A percentile compares a stretch with the other conserved stretches of the same genome.
Evolutionary conservation across 2,113 vertebrate genomes (phyloP).

Genomic region (Lethenteron reissneri): DNA sequence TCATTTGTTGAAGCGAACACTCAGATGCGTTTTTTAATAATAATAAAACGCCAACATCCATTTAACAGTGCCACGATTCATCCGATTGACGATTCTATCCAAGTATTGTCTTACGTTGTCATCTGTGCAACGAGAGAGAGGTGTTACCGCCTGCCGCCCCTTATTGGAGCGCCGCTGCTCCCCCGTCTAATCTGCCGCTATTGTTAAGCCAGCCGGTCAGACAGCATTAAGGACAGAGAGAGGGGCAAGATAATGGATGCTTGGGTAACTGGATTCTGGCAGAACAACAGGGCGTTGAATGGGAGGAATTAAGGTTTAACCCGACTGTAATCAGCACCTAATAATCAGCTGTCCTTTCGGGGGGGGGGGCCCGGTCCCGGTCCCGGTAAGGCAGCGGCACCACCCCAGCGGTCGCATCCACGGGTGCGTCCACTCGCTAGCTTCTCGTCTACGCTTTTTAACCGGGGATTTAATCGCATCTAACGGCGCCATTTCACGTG

Average conservation of each 20-base stretch:
- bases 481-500: no score
- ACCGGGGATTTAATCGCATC: no score
- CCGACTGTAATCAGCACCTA: conserved; percentile 4
- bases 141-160: not conserved
- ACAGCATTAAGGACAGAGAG: conserved; percentile 1
- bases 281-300: conserved; percentile 6
- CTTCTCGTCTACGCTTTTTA: no score
- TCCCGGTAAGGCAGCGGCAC: no score
- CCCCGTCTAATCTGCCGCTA: not conserved
- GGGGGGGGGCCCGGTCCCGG: no score
- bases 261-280: conserved; percentile 4
- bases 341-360: not conserved
- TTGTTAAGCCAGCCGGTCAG: not conserved
- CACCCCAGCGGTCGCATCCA: no score
- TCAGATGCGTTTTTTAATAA: no score
- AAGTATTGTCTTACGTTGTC: conserved; percentile 1
- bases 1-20: no score
- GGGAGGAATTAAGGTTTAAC: conserved; percentile 1
- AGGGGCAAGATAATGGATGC: not conserved
- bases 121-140: not conserved
- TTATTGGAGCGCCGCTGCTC: no score
- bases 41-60: no score
- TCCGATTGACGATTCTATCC: not conserved
- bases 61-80: no score
- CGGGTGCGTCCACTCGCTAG: no score